A percentile compares a stretch with the other conserved stretches of the same genome.
Evolutionary conservation across 2,113 vertebrate species (phyloP).

Genomic region (Anolis carolinensis): DNA sequence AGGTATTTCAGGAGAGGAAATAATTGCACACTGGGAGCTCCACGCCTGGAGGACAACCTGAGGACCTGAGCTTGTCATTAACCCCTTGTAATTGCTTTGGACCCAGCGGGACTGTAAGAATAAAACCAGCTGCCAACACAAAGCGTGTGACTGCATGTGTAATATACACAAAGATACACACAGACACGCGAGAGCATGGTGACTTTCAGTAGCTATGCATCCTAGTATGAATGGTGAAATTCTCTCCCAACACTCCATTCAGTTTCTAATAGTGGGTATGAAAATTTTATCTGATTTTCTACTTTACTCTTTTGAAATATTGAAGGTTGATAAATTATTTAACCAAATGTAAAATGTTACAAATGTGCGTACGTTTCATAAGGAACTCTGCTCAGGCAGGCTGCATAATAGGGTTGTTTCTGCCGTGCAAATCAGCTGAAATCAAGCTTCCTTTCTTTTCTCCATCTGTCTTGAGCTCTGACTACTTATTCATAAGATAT

Average conservation of each 20-base stretch:
- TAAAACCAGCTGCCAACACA: neutral
- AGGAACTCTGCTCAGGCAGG: slow-evolving; percentile 40
- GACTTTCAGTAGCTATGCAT: slow-evolving; percentile 14
- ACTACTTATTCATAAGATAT: slow-evolving; percentile 14
- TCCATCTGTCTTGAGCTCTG: neutral
- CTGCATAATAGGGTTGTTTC: slow-evolving; percentile 47
- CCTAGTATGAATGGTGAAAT: slow-evolving; percentile 26
- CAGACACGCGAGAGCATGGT: neutral
- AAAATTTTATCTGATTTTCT: slow-evolving; percentile 78
- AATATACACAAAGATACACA: no score
- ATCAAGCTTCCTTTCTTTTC: neutral
- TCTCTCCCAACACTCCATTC: slow-evolving; percentile 57
- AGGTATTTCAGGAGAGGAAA: slow-evolving; percentile 13
- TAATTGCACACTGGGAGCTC: neutral
- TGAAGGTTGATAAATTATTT: slow-evolving; percentile 78
- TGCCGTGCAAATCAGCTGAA: slow-evolving; percentile 26
- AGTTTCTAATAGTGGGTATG: slow-evolving; percentile 73
- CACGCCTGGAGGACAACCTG: neutral
- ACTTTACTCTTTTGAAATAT: slow-evolving; percentile 78
- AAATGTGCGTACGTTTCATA: slow-evolving; percentile 68
- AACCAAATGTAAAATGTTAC: slow-evolving; percentile 73
- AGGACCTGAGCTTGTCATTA: neutral
- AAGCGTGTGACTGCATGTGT: neutral
- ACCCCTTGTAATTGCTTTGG: slow-evolving; percentile 7
- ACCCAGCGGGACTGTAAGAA: neutral